A percentile compares a stretch with the other conserved stretches of the same genome.
phyloP scores from a whole-genome alignment of 2,113 vertebrate genomes.

The Peromyscus leucopus region DNA sequence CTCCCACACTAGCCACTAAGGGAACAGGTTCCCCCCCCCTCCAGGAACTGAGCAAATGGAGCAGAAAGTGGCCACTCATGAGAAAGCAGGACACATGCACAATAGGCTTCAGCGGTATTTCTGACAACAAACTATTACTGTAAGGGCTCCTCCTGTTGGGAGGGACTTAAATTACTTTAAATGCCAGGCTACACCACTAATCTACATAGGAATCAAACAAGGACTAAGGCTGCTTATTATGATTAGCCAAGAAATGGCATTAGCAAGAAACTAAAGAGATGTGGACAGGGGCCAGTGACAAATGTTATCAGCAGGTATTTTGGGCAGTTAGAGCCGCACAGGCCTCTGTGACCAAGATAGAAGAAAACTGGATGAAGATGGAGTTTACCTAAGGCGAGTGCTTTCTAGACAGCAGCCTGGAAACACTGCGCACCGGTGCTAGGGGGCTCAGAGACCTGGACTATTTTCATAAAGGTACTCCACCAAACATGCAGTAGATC shows the following conservation, averaged over 20 bases:
- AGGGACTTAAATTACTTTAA: constrained; percentile 9
- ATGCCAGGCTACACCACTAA: neutral
- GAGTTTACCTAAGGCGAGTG: neutral
- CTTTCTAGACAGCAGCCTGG: neutral
- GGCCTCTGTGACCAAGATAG: neutral
- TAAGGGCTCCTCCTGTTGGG: constrained; percentile 29
- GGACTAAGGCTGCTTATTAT: neutral
- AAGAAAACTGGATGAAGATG: neutral
- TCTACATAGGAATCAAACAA: neutral
- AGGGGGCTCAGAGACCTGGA: neutral
- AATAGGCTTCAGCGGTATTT: neutral
- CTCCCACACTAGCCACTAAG: neutral
- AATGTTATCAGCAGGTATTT: neutral
- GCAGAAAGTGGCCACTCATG: constrained; percentile 1
- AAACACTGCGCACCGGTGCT: neutral
- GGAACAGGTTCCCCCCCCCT: neutral
- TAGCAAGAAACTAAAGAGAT: constrained; percentile 21
- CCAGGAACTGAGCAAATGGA: neutral
- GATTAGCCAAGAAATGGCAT: constrained; percentile 3
- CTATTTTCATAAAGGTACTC: neutral
- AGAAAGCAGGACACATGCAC: neutral
- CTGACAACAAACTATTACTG: neutral
- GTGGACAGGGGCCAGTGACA: neutral
- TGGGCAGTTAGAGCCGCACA: neutral
- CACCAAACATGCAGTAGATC: neutral